Base-by-base conservation (phyloP, 2,113 vertebrate genomes). In the Epinephelus fuscoguttatus region DNA sequence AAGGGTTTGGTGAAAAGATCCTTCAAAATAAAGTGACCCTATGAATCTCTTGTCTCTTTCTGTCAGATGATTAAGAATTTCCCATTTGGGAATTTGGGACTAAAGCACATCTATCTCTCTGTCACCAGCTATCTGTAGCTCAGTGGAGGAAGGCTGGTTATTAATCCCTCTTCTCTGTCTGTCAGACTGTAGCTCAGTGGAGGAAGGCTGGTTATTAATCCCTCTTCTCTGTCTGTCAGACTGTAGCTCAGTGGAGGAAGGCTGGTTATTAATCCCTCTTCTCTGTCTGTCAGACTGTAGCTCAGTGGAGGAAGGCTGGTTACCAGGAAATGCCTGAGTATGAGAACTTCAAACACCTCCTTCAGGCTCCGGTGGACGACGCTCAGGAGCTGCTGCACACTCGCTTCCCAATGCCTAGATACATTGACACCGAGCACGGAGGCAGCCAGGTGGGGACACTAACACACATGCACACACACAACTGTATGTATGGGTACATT, bases 251-350 rank as follows among this genome's bases (percentile, higher is more conserved):
- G 91, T 99, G 98, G 98, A 96, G 97, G 75, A 99, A 99, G 78
- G 33, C 33, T 37, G 9, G 72, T 62, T 4, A 50, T 2, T 27
- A 50, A 23, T 10, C 50, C 8, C 25, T 59, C 12, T 0, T 30
- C 15, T 53, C 14, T 64, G 50, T 64, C 9, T 50, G 15, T 4
- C 84, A 99, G 98, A 99, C 97, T 0, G 97, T 99, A 75, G 95
- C 97, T 42, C 98, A 99, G 91, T 99, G 98, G 98, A 96, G 97
- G 75, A 99, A 99, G 78, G 97, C 97, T 0, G 97, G 98, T 14
- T 99, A 99, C 72, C 98, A 99, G 82, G 98, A 99, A 15, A 97
- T 99, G 97, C 92, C 97, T 0, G 98, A 99, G 85, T 99, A 99
- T 70, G 97, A 99, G 80, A 99, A 99, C 84, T 99, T 99, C 84